A percentile compares a stretch with the other conserved stretches of the same genome.
These are phyloP conservation scores for Mobula birostris DNA, from an alignment of 2,113 vertebrate species.

Conservation along the genomic window DNA sequence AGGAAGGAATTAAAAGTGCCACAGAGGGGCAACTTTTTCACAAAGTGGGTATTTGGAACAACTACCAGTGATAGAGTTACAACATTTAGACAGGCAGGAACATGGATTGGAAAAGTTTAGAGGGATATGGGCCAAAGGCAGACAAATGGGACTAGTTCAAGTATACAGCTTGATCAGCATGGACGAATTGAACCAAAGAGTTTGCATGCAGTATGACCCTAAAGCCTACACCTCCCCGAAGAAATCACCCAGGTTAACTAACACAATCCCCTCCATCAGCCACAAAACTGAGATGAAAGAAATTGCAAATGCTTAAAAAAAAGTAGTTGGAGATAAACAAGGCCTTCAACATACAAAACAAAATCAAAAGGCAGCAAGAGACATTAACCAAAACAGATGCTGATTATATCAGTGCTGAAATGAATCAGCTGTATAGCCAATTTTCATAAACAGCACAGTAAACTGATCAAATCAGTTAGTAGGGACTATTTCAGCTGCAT, in stretches of 20 bases:
- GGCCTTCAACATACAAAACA: not conserved
- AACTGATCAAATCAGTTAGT: not conserved
- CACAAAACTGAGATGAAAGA: not conserved
- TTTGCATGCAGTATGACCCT: not conserved
- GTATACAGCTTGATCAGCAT: too few relatives aligned
- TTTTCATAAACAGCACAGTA: not conserved
- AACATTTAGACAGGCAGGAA: too few relatives aligned
- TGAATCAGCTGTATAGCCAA: not conserved
- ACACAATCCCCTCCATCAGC: not conserved
- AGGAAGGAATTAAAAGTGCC: too few relatives aligned
- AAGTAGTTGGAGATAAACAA: not conserved
- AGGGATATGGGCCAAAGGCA: too few relatives aligned
- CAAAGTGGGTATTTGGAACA: too few relatives aligned
- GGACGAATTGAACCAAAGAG: not conserved
- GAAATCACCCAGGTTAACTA: not conserved
- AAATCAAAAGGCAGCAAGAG: not conserved
- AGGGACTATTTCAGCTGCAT: not conserved
- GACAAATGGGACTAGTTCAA: too few relatives aligned
- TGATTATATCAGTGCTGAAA: constrained; percentile 14
- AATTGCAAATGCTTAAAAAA: not conserved
- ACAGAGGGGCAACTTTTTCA: too few relatives aligned
- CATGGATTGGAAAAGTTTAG: too few relatives aligned
- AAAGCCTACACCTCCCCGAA: not conserved
- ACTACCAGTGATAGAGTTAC: too few relatives aligned
- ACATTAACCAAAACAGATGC: constrained; percentile 2